A percentile compares a stretch with the other conserved stretches of the same genome.
These are phyloP conservation scores for Alectoris magna DNA, from an alignment of 2,797 vertebrate genomes.

Conservation along the genomic window DNA sequence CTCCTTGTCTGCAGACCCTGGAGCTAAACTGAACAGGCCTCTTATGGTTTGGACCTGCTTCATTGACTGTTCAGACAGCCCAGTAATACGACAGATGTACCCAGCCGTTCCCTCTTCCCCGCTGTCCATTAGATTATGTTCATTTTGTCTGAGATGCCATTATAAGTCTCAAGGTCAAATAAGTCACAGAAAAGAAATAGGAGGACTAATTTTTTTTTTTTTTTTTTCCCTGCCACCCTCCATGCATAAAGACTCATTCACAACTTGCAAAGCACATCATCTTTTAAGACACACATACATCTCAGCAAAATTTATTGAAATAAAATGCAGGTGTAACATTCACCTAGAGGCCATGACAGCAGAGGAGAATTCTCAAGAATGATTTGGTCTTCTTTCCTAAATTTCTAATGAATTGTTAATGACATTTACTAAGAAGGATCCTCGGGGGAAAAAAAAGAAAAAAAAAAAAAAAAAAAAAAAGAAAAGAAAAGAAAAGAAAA, in stretches of 20 bases:
- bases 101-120: constrained; percentile 85
- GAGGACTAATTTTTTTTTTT: constrained; percentile 68
- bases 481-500: no score
- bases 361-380: constrained; percentile 44
- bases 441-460: not conserved
- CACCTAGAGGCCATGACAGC: constrained; percentile 32
- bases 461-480: no score
- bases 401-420: constrained; percentile 67
- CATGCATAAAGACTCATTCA: constrained; percentile 26
- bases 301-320: constrained; percentile 76
- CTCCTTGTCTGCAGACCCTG: constrained; percentile 84
- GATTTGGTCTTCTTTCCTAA: constrained; percentile 62
- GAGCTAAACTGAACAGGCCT: constrained; percentile 86
- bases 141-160: constrained; percentile 87
- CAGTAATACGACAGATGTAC: constrained; percentile 89
- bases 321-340: constrained; percentile 79
- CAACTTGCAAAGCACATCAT: constrained; percentile 16
- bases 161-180: constrained; percentile 87
- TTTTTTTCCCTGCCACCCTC: constrained; percentile 62
- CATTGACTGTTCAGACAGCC: constrained; percentile 89
- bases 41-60: constrained; percentile 88
- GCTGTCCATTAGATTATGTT: constrained; percentile 88
- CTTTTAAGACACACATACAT: constrained; percentile 30
- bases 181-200: constrained; percentile 79
- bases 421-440: not conserved